These are phyloP conservation scores for Folsomia manolachei DNA, from an alignment of 2,888 invertebrate genomes.

Conservation along the genomic window DNA sequence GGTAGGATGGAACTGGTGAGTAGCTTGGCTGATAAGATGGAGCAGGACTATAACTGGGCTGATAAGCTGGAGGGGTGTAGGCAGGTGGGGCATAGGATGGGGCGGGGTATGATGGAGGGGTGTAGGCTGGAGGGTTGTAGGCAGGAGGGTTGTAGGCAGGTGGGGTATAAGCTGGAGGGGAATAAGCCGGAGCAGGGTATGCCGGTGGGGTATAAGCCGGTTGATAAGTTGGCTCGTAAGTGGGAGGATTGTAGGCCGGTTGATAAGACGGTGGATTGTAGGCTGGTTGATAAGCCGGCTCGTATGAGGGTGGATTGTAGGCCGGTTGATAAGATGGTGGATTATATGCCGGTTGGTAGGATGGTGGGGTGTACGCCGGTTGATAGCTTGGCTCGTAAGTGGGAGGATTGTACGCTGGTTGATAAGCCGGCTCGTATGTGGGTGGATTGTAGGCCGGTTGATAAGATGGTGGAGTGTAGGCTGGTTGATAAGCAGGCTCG, in stretches of 20 bases:
- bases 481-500: conserved; percentile 8
- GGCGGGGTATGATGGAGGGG: conserved; percentile 10
- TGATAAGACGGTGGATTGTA: conserved; percentile 6
- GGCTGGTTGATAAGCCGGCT: too few relatives aligned
- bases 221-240: conserved; percentile 20
- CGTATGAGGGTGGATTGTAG: conserved; percentile 19
- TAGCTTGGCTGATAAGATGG: conserved; percentile 11
- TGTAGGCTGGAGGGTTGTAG: conserved; percentile 6
- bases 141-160: conserved; percentile 10
- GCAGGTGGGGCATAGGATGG: conserved; percentile 13
- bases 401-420: conserved; percentile 22
- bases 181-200: conserved; percentile 39
- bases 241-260: conserved; percentile 28
- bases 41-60: conserved; percentile 18
- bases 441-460: conserved; percentile 23
- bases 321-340: conserved; percentile 14
- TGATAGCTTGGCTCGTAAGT: conserved; percentile 22
- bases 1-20: not conserved
- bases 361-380: conserved; percentile 21
- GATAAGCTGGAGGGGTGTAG: not conserved
- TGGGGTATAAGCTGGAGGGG: conserved; percentile 26
- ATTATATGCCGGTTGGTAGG: conserved; percentile 6
- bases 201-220: conserved; percentile 21
- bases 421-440: conserved; percentile 12
- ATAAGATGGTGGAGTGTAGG: conserved; percentile 11